Evolutionary conservation across 2,888 invertebrate genomes (phyloP).

Genomic region (Synanthedon formicaeformis): DNA sequence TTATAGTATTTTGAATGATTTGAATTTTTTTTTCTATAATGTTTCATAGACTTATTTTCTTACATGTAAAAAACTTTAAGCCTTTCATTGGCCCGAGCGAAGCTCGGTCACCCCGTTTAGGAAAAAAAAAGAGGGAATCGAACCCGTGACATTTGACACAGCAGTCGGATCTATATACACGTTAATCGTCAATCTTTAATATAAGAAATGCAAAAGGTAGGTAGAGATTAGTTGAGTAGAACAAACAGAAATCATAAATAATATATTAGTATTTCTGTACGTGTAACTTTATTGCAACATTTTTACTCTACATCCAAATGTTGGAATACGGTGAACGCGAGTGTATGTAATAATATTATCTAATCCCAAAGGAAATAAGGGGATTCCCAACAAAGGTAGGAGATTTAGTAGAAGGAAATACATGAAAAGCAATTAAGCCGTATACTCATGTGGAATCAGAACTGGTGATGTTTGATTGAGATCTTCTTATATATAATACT

Average conservation of each 20-base stretch:
- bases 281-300: not conserved
- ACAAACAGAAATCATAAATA: not conserved
- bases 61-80: too few species aligned
- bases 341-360: slow-evolving; percentile 4
- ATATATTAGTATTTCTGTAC: not conserved
- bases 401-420: slow-evolving; percentile 24
- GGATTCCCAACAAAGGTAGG: slow-evolving; percentile 23
- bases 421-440: slow-evolving; percentile 7
- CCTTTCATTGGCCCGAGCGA: too few species aligned
- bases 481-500: too few species aligned
- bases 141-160: too few species aligned
- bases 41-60: too few species aligned
- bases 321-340: not conserved
- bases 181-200: not conserved
- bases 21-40: too few species aligned
- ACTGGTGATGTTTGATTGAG: not conserved
- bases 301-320: not conserved
- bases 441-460: not conserved
- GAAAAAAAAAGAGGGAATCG: too few species aligned
- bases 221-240: not conserved
- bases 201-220: not conserved
- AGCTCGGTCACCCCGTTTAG: too few species aligned
- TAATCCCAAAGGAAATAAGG: slow-evolving; percentile 43
- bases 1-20: too few species aligned
- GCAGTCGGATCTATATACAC: too few species aligned